Evolutionary conservation across 2,888 invertebrate genomes (phyloP).

Genomic region (Toxonevra muliebris): DNA sequence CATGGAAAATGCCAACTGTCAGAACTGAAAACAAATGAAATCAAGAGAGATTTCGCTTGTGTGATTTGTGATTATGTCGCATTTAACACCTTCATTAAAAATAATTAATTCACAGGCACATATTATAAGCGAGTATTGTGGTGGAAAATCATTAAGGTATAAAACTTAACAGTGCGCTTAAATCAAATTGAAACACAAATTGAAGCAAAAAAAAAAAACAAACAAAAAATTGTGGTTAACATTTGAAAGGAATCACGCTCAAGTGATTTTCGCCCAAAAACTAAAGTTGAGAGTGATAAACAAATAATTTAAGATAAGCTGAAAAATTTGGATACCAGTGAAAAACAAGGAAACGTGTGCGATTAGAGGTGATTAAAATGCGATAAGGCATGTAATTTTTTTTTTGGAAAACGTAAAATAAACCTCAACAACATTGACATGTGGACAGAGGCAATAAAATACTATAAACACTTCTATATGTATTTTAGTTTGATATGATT

Average conservation of each 20-base stretch:
- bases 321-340: not conserved
- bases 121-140: conserved; percentile 22
- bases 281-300: conserved; percentile 4
- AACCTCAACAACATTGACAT: too few relatives aligned
- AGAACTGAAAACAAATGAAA: too few relatives aligned
- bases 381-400: conserved; percentile 30
- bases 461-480: too few relatives aligned
- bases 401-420: too few relatives aligned
- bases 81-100: conserved; percentile 57
- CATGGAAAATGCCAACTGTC: too few relatives aligned
- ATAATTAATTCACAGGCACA: conserved; percentile 58
- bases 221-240: too few relatives aligned
- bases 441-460: too few relatives aligned
- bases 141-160: conserved; percentile 27
- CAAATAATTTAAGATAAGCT: not conserved
- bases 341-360: conserved; percentile 3
- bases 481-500: too few relatives aligned
- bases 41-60: not conserved
- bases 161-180: not conserved
- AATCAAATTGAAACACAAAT: not conserved
- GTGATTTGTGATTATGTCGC: conserved; percentile 17
- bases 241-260: conserved; percentile 32
- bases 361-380: conserved; percentile 20
- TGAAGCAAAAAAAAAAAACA: not conserved
- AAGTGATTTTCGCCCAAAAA: conserved; percentile 20